Base-by-base conservation (phyloP, 2,797 vertebrate species). In the Fistularia tabacaria region DNA sequence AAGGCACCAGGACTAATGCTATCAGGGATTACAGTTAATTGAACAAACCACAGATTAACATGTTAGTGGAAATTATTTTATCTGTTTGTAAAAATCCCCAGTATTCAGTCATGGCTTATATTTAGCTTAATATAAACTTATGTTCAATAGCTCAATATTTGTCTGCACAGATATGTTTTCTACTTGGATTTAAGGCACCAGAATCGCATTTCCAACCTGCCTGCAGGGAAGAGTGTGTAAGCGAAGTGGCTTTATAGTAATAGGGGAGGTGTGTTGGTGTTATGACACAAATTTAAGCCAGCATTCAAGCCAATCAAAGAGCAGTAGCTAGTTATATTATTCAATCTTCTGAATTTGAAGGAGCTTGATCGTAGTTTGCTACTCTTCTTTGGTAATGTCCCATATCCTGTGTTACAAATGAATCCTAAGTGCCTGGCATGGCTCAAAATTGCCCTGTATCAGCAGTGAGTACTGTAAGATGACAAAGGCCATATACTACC, bases 381-480 rank as follows among this genome's bases (percentile, higher is more conserved):
- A 43, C 54, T 53, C 41, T 70, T 47, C 45, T 59, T 51, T 55
- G 59, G 41, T 57, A 58, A 54, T 53, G 54, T 54, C 62, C 54
- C 63, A 58, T 45, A 69, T 64, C 62, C 59, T 58, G 80, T 59
- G 60, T n/a, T 64, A 82, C 38, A 68, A 57, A 64, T 61, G 53
- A 76, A 80, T 66, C 83, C 73, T 76, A 91, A 91, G 87, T 90
- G 87, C 87, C 89, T 90, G 68, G 67, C 72, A 73, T 69, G 87
- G 85, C 85, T 87, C 79, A 60, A 54, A 64, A 53, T 77, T 46
- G 73, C 76, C 79, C 80, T 76, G 70, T 76, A 69, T 69, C 56
- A 62, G 62, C 72, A 73, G 64, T 55, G 60, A 74, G 39, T 56
- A 59, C 59, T 71, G 57, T 59, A 9, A 49, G 51, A 74, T 57